Evolutionary conservation across 2,888 invertebrate genomes (phyloP).

Genomic region (Dusona sp.): DNA sequence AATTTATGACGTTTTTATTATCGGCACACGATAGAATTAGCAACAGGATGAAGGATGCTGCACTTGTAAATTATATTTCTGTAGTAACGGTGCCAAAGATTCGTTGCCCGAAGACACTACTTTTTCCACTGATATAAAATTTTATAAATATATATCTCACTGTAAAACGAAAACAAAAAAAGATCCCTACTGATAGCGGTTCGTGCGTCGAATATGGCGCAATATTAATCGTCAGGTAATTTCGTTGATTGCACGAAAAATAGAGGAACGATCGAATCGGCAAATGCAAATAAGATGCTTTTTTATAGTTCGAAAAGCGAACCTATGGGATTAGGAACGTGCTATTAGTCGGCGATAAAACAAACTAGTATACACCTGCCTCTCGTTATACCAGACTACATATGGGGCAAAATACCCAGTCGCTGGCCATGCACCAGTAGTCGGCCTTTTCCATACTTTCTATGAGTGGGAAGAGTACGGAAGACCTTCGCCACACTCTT

Average conservation of each 20-base stretch:
- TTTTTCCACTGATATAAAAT: neutral
- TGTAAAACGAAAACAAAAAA: neutral
- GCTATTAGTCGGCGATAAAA: conserved; percentile 74
- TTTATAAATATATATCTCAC: neutral
- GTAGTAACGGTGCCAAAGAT: neutral
- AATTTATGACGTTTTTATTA: too few relatives aligned
- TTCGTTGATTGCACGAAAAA: conserved; percentile 37
- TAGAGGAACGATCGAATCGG: neutral
- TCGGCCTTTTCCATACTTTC: too few relatives aligned
- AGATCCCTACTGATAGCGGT: conserved; percentile 6
- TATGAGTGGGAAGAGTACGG: too few relatives aligned
- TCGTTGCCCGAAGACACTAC: conserved; percentile 21
- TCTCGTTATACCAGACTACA: conserved; percentile 72
- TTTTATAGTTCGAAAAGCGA: conserved; percentile 24
- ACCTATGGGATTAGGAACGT: conserved; percentile 51
- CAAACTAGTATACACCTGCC: conserved; percentile 70
- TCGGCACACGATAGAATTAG: too few relatives aligned
- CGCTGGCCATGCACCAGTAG: too few relatives aligned
- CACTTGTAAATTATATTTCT: too few relatives aligned
- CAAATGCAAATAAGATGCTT: neutral
- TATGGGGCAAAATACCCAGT: too few relatives aligned
- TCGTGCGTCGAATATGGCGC: neutral
- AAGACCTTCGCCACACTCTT: too few relatives aligned
- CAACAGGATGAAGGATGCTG: too few relatives aligned
- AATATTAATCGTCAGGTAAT: conserved; percentile 44